phyloP scores from a whole-genome alignment of 2,888 invertebrate genomes.

The Plagodis dolabraria region DNA sequence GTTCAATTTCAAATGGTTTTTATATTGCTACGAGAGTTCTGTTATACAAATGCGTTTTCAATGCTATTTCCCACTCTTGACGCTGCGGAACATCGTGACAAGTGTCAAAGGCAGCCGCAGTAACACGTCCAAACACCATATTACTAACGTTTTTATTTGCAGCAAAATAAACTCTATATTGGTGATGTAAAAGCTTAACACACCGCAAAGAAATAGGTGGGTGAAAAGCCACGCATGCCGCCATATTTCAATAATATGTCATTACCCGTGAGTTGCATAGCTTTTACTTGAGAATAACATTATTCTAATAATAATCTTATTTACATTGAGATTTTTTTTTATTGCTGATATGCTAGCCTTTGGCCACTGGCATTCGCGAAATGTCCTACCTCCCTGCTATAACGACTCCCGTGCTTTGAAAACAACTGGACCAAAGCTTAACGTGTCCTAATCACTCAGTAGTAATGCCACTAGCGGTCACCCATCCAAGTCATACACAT shows the following conservation, averaged over 20 bases:
- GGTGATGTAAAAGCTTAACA: constrained; percentile 17
- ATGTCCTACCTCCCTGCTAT: too few relatives aligned
- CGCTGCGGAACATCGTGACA: constrained; percentile 59
- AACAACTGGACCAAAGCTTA: too few relatives aligned
- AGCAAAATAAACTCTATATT: constrained; percentile 38
- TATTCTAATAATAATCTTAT: not conserved
- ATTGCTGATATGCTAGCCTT: too few relatives aligned
- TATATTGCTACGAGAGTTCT: not conserved
- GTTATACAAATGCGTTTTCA: constrained; percentile 20
- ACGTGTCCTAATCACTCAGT: too few relatives aligned
- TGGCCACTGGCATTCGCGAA: too few relatives aligned
- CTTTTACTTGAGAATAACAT: constrained; percentile 34
- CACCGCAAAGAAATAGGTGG: constrained; percentile 26
- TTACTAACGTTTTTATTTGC: constrained; percentile 9
- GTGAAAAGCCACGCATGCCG: constrained; percentile 47
- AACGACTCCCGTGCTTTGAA: too few relatives aligned
- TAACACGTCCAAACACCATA: constrained; percentile 42
- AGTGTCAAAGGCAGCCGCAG: constrained; percentile 61
- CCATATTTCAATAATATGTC: constrained; percentile 69
- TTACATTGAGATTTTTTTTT: too few relatives aligned
- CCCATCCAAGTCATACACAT: too few relatives aligned
- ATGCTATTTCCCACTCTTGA: constrained; percentile 43
- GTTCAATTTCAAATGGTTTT: constrained; percentile 10
- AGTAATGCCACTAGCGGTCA: too few relatives aligned
- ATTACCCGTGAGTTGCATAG: constrained; percentile 55